Conservation (phyloP, 2,797 vertebrate genomes). For the Etheostoma nigrum region DNA sequence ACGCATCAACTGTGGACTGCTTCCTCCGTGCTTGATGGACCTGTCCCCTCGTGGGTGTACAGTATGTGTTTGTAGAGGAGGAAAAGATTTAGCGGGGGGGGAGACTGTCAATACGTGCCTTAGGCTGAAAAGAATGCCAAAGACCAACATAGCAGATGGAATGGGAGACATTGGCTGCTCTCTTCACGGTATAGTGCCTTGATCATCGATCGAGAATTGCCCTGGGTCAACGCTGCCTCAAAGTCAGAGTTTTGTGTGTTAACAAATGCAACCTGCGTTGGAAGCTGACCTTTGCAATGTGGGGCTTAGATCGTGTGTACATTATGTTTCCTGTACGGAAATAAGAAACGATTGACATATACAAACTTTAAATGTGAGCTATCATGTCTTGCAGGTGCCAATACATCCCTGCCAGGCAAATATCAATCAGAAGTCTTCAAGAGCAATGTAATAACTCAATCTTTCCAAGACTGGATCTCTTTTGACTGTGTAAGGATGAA, state of each 20-base stretch:
- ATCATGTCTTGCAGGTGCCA: constrained; percentile 35
- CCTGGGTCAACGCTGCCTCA: constrained; percentile 24
- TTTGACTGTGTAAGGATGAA: background rate
- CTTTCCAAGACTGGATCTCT: constrained; percentile 9
- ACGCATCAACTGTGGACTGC: background rate
- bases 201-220: constrained; percentile 37
- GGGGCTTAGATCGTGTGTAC: background rate
- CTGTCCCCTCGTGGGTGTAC: constrained; percentile 2
- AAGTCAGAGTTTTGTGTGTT: constrained; percentile 25
- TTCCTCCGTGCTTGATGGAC: constrained; percentile 16
- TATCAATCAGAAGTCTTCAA: constrained; percentile 27
- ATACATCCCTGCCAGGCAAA: constrained; percentile 41
- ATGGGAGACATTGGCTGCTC: constrained; percentile 35
- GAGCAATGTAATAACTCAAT: constrained; percentile 36
- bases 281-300: constrained; percentile 7
- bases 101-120: constrained; percentile 54
- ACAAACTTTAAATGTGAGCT: constrained; percentile 23
- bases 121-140: constrained; percentile 50
- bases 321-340: background rate
- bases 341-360: background rate
- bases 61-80: background rate
- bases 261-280: constrained; percentile 17
- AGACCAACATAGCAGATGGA: constrained; percentile 29
- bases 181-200: constrained; percentile 23
- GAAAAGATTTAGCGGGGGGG: background rate